phyloP scores from a whole-genome alignment of 1,140 invertebrate species.

The Euborellia annulipes region DNA sequence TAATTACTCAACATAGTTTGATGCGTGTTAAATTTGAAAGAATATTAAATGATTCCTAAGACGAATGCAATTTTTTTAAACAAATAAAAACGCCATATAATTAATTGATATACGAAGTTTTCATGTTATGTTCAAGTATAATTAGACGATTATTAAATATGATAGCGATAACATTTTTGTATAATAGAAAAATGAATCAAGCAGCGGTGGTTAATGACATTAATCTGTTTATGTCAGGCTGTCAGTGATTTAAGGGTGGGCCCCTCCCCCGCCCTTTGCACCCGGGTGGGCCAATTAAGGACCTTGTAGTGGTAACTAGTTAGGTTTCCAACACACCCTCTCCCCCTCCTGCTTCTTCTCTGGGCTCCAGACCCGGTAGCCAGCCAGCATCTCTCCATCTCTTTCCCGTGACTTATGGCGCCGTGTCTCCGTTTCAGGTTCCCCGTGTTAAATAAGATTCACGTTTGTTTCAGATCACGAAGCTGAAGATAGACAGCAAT shows the following conservation, averaged over 20 bases:
- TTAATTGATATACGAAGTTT: no score
- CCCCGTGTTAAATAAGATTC: not conserved
- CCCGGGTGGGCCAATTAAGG: not conserved
- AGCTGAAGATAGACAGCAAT: constrained; percentile 74
- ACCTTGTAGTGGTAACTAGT: no score
- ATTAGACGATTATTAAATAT: no score
- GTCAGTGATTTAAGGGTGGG: not conserved
- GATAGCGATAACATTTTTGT: no score
- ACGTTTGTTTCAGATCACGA: constrained; percentile 37
- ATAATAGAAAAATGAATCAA: no score
- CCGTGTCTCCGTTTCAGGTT: not conserved
- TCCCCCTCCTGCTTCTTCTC: not conserved
- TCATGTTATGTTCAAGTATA: no score
- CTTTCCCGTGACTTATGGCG: not conserved
- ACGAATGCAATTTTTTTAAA: no score
- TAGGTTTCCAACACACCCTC: not conserved
- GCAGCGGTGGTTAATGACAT: not conserved
- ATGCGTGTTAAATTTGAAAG: no score
- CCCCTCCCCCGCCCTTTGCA: constrained; percentile 2
- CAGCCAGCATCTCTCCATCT: not conserved
- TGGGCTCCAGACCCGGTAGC: not conserved
- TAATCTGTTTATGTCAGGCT: constrained; percentile 3
- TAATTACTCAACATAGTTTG: no score
- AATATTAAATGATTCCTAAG: no score
- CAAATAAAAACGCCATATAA: no score